phyloP scores from a whole-genome alignment of 2,113 vertebrate species.

The Microcebus jonahi region DNA sequence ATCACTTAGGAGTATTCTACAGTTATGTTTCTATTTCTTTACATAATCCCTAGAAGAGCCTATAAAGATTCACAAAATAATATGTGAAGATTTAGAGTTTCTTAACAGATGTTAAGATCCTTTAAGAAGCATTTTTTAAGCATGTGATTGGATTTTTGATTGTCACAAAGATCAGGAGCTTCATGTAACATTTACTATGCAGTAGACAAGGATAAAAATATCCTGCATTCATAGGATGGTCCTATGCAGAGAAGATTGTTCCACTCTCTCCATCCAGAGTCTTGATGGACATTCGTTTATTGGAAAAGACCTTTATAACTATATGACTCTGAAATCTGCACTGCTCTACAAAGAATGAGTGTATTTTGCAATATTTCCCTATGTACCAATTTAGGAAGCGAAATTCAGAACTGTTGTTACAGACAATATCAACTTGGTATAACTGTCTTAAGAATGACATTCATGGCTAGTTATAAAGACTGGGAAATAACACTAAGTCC shows the following conservation, averaged over 20 bases:
- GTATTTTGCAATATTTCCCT: not conserved
- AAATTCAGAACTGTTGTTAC: not conserved
- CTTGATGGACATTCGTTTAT: rapidly evolving
- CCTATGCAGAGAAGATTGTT: not conserved
- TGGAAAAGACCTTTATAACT: not conserved
- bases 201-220: not conserved
- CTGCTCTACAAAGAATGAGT: not conserved
- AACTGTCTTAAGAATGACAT: not conserved
- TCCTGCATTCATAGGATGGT: rapidly evolving
- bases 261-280: no score
- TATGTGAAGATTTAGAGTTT: not conserved
- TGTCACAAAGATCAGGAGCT: not conserved
- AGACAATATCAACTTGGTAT: not conserved
- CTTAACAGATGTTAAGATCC: not conserved
- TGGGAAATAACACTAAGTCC: not conserved
- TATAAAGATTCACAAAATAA: not conserved
- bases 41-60: not conserved
- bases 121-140: not conserved
- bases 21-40: not conserved
- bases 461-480: not conserved
- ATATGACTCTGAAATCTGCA: not conserved
- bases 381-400: not conserved
- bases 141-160: not conserved
- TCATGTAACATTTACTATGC: not conserved
- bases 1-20: not conserved